phyloP scores from a whole-genome alignment of 2,113 vertebrate species.

The Ivindomyrus marchei region DNA sequence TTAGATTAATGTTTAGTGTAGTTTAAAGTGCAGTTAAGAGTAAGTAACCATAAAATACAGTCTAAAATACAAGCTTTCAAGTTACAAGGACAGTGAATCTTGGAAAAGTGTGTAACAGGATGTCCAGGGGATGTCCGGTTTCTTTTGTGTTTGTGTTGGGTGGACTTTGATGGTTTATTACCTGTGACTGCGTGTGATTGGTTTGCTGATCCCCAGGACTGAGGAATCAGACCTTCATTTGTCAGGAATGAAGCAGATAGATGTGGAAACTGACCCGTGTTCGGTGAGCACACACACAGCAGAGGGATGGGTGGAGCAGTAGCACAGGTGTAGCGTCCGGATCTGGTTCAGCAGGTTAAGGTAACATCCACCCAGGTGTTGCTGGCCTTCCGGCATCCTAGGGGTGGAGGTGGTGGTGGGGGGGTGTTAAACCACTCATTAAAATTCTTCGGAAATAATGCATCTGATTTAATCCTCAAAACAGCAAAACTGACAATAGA shows the following conservation, averaged over 20 bases:
- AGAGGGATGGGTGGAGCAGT: conserved; percentile 88
- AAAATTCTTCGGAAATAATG: not conserved
- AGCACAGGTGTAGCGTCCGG: conserved; percentile 79
- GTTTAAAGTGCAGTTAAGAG: not conserved
- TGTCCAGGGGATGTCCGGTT: not conserved
- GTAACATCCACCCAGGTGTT: conserved; percentile 82
- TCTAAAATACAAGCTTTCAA: not conserved
- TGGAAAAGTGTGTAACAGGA: not conserved
- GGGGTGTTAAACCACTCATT: not conserved
- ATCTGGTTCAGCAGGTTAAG: conserved; percentile 84
- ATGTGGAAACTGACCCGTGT: conserved; percentile 69
- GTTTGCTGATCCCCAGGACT: not conserved
- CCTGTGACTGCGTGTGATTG: not conserved
- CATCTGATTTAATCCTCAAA: not conserved
- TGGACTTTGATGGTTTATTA: not conserved
- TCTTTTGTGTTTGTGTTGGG: not conserved
- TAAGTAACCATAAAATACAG: not conserved
- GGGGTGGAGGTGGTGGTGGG: not conserved
- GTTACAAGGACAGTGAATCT: not conserved
- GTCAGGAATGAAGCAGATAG: not conserved
- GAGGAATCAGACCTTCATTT: not conserved
- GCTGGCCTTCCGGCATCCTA: conserved; percentile 83
- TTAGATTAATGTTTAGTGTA: not conserved
- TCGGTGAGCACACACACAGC: conserved; percentile 89
- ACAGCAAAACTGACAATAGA: not conserved